A percentile compares a stretch with the other conserved stretches of the same genome.
Evolutionary conservation across 2,888 invertebrate genomes (phyloP).

Genomic region (Anarsia innoxiella): DNA sequence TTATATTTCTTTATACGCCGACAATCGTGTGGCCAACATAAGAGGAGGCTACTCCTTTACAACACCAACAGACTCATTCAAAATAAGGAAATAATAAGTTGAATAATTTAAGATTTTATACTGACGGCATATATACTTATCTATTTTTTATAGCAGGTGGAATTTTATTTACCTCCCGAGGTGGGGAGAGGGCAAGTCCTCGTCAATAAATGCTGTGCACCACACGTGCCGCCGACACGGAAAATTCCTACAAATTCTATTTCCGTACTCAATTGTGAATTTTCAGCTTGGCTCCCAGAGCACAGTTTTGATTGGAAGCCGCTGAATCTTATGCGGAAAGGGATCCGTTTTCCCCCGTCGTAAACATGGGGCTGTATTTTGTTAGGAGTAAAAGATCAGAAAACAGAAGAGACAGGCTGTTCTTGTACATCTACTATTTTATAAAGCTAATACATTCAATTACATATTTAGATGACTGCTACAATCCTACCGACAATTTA

Average conservation of each 20-base stretch:
- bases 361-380: slow-evolving; percentile 60
- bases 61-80: no score
- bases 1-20: no score
- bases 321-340: slow-evolving; percentile 47
- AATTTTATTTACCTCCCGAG: slow-evolving; percentile 48
- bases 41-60: no score
- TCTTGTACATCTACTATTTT: not conserved
- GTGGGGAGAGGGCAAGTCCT: slow-evolving; percentile 43
- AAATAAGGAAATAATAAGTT: no score
- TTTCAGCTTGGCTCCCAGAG: slow-evolving; percentile 21
- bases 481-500: no score
- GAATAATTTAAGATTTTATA: no score
- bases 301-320: slow-evolving; percentile 22
- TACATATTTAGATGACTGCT: no score
- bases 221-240: slow-evolving; percentile 66
- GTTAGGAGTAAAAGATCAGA: slow-evolving; percentile 40
- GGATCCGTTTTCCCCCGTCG: slow-evolving; percentile 61
- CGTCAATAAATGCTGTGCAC: slow-evolving; percentile 66
- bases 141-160: slow-evolving; percentile 64
- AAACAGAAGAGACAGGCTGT: slow-evolving; percentile 12
- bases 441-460: no score
- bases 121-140: no score
- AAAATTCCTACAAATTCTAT: slow-evolving; percentile 43
- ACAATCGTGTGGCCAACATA: no score
- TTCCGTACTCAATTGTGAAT: slow-evolving; percentile 15